These are phyloP conservation scores for Tolmerus cingulatus DNA, from an alignment of 2,888 invertebrate genomes.

Conservation along the genomic window DNA sequence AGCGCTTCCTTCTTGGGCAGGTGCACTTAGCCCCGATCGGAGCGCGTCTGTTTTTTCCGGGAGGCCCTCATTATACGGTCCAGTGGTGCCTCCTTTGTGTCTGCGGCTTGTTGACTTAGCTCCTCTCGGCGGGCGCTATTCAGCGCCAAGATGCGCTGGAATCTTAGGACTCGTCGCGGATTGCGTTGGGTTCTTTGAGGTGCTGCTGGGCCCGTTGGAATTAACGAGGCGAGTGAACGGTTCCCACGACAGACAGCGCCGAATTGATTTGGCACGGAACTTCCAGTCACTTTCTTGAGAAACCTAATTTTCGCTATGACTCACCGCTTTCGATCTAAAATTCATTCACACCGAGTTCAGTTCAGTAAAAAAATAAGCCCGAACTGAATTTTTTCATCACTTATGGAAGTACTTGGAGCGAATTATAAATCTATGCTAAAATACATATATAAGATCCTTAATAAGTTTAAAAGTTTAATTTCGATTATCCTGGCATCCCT, in stretches of 20 bases:
- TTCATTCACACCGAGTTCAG: background rate
- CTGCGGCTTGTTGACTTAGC: background rate
- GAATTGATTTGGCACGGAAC: background rate
- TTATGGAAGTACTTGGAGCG: background rate
- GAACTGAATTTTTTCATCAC: no score
- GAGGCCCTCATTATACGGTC: conserved; percentile 6
- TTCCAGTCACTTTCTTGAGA: background rate
- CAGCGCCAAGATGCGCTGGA: conserved; percentile 4
- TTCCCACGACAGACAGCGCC: background rate
- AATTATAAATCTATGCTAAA: no score
- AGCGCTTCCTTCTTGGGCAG: conserved; percentile 42
- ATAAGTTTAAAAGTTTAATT: no score
- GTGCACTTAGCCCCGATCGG: conserved; percentile 45
- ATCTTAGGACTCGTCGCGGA: background rate
- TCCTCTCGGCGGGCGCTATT: background rate
- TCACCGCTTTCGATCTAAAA: background rate
- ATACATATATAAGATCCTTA: no score
- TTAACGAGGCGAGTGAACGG: background rate
- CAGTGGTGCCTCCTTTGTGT: background rate
- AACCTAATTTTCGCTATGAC: background rate
- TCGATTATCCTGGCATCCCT: no score
- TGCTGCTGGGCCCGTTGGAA: background rate
- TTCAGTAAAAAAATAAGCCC: no score
- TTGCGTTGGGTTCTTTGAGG: background rate
- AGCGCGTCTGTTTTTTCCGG: conserved; percentile 36